Evolutionary conservation across 2,113 vertebrate genomes (phyloP).

Genomic region (Parotia lawesii): DNA sequence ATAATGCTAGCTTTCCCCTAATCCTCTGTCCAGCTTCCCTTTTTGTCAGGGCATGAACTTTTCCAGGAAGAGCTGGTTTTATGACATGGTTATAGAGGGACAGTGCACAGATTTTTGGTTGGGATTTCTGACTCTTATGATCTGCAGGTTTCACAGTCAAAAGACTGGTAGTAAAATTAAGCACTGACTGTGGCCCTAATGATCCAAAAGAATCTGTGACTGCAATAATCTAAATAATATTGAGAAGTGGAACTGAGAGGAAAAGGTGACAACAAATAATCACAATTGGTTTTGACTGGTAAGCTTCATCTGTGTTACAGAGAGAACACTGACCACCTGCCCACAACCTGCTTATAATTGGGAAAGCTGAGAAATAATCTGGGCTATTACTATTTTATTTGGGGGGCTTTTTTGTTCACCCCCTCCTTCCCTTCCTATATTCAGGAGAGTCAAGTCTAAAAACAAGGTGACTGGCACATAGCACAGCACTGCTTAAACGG

Average conservation of each 20-base stretch:
- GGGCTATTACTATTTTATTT: neutral
- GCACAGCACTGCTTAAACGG: neutral
- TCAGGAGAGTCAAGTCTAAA: slow-evolving; percentile 24
- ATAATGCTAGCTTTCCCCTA: neutral
- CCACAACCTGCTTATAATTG: neutral
- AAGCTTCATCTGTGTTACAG: neutral
- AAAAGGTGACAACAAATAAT: neutral
- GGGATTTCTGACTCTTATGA: neutral
- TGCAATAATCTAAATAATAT: neutral
- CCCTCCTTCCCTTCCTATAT: slow-evolving; percentile 11
- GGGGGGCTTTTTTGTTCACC: neutral
- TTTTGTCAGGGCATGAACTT: neutral
- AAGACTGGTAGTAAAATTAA: neutral
- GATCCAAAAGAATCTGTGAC: neutral
- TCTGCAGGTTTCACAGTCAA: neutral
- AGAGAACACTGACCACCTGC: neutral
- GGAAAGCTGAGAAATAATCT: neutral
- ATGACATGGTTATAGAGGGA: neutral
- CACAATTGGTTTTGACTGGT: neutral
- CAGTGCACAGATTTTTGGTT: neutral
- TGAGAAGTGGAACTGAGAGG: neutral
- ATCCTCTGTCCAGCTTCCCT: neutral
- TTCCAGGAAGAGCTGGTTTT: neutral
- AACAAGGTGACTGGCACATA: slow-evolving; percentile 30
- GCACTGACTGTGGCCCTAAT: neutral